Conservation (phyloP, 2,797 vertebrate genomes). For the Enteromius thamalakanensis region DNA sequence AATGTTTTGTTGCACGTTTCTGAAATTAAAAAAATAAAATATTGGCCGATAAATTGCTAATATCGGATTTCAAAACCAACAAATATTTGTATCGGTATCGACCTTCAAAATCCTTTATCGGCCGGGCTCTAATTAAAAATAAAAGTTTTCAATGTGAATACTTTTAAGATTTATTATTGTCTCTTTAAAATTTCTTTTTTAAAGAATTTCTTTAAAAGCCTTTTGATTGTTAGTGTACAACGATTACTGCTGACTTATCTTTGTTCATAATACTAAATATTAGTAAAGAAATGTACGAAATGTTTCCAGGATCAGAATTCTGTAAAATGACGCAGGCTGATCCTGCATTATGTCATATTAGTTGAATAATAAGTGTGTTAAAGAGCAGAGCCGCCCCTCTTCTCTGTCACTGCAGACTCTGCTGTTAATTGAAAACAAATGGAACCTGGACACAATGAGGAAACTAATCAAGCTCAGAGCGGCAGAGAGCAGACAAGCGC, state of each 20-base stretch:
- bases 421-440: conserved; percentile 58
- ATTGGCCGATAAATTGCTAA: too few relatives aligned
- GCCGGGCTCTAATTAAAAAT: neutral
- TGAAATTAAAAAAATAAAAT: too few relatives aligned
- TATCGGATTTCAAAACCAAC: too few relatives aligned
- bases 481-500: conserved; percentile 26
- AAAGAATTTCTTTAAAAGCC: neutral
- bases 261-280: neutral
- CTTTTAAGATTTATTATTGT: neutral
- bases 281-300: neutral
- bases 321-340: neutral
- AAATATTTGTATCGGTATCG: too few relatives aligned
- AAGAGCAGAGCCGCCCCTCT: neutral
- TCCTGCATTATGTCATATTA: conserved; percentile 19
- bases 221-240: neutral
- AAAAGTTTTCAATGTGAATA: neutral
- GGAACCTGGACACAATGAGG: conserved; percentile 53
- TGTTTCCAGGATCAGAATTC: neutral
- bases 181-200: too few relatives aligned
- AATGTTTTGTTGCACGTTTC: too few relatives aligned
- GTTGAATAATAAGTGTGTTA: conserved; percentile 9
- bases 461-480: conserved; percentile 57
- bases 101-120: too few relatives aligned
- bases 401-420: conserved; percentile 13
- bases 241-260: neutral